Percentiles rank a stretch among this genome's conserved stretches.
These are phyloP conservation scores for Micromesistius poutassou DNA, from an alignment of 2,797 vertebrate genomes.

Conservation along the genomic window DNA sequence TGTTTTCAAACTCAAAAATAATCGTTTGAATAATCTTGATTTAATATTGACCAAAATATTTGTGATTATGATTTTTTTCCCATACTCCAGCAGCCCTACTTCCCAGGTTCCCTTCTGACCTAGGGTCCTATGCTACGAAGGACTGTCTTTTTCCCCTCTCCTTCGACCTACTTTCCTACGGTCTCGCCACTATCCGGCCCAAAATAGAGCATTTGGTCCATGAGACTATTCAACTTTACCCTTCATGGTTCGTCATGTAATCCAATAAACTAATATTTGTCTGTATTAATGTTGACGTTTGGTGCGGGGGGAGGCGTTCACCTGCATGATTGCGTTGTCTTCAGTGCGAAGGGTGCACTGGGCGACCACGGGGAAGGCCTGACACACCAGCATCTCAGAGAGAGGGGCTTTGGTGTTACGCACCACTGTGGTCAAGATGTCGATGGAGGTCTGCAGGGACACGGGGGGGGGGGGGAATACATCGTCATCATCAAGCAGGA, in stretches of 20 bases:
- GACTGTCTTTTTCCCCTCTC: no score
- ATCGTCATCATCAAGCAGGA: neutral
- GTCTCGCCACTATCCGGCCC: neutral
- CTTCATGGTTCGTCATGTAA: neutral
- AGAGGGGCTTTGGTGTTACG: constrained; percentile 93
- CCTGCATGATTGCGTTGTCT: constrained; percentile 97
- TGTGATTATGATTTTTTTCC: no score
- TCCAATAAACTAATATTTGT: neutral
- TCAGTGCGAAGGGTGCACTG: constrained; percentile 95
- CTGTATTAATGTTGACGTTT: neutral
- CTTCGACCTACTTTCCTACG: neutral
- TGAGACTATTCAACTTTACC: neutral
- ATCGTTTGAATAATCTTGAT: no score
- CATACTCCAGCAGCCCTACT: no score
- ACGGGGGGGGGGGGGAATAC: neutral
- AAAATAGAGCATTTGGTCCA: no score
- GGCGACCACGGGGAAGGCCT: constrained; percentile 94
- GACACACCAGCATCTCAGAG: constrained; percentile 93
- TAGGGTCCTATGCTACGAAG: no score
- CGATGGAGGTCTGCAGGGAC: constrained; percentile 88
- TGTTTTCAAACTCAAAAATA: no score
- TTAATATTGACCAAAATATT: no score
- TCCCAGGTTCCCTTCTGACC: no score
- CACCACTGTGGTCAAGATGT: constrained; percentile 96
- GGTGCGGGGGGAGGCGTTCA: constrained; percentile 48